Evolutionary conservation across 2,797 vertebrate genomes (phyloP).

Genomic region (Hypotaenidia okinawae): DNA sequence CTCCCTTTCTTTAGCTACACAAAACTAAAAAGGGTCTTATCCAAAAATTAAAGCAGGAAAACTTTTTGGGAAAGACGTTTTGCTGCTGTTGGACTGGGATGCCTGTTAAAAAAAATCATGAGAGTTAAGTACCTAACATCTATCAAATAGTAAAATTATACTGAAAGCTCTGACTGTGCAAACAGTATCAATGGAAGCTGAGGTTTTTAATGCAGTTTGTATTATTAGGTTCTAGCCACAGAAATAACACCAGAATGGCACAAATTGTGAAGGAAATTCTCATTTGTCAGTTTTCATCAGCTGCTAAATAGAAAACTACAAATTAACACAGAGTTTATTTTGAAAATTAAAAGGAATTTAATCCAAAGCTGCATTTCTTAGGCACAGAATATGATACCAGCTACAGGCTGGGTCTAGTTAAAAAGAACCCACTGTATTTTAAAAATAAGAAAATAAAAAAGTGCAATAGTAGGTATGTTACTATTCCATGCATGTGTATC

Average conservation of each 20-base stretch:
- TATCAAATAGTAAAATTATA: conserved; percentile 17
- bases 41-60: not conserved
- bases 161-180: not conserved
- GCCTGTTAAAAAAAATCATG: not conserved
- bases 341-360: conserved; percentile 36
- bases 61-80: not conserved
- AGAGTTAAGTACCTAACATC: not conserved
- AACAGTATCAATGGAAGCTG: not conserved
- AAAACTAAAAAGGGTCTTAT: not conserved
- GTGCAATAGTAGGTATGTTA: not conserved
- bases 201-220: conserved; percentile 40
- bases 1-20: not conserved
- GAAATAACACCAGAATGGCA: not conserved
- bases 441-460: not conserved
- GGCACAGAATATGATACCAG: not conserved
- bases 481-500: not conserved
- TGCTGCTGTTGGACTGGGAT: not conserved
- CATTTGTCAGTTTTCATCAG: conserved; percentile 26
- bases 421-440: not conserved
- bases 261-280: not conserved
- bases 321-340: conserved; percentile 15
- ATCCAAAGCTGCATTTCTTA: not conserved
- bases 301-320: conserved; percentile 30
- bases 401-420: not conserved
- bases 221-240: conserved; percentile 3